Evolutionary conservation across 2,113 vertebrate species (phyloP).

Genomic region (Cettia cetti): DNA sequence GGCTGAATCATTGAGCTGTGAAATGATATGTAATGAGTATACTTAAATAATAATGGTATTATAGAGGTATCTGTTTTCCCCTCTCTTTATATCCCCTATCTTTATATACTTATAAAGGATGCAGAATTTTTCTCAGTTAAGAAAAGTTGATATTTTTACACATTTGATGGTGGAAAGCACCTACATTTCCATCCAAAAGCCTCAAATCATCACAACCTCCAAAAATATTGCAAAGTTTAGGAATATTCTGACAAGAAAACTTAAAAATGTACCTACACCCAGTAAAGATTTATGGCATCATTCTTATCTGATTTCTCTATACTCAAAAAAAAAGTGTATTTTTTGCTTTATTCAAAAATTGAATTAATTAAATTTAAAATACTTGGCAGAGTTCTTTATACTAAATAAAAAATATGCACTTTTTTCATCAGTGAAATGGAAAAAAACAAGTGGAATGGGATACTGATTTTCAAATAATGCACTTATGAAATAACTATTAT

Average conservation of each 20-base stretch:
- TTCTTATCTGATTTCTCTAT: neutral
- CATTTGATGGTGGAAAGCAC: neutral
- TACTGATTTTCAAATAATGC: neutral
- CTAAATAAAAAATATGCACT: fast-evolving
- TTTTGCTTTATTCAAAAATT: neutral
- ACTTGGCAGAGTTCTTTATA: neutral
- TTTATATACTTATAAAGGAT: neutral
- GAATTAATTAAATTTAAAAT: neutral
- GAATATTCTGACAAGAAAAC: neutral
- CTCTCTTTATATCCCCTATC: neutral
- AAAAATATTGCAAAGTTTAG: neutral
- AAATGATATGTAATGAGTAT: neutral
- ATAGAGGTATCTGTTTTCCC: neutral
- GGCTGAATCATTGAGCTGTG: neutral
- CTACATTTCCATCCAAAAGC: neutral
- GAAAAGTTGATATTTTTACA: neutral
- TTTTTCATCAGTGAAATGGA: neutral
- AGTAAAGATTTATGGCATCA: neutral
- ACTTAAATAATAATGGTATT: neutral
- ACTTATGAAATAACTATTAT: neutral
- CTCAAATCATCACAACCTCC: neutral
- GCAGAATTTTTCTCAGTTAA: neutral
- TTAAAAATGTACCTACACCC: neutral
- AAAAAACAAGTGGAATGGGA: neutral
- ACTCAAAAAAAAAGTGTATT: neutral